Evolutionary conservation across 2,113 vertebrate genomes (phyloP), one percentile per base, ranked within the genome.

Genomic region (Halichoeres trimaculatus): DNA sequence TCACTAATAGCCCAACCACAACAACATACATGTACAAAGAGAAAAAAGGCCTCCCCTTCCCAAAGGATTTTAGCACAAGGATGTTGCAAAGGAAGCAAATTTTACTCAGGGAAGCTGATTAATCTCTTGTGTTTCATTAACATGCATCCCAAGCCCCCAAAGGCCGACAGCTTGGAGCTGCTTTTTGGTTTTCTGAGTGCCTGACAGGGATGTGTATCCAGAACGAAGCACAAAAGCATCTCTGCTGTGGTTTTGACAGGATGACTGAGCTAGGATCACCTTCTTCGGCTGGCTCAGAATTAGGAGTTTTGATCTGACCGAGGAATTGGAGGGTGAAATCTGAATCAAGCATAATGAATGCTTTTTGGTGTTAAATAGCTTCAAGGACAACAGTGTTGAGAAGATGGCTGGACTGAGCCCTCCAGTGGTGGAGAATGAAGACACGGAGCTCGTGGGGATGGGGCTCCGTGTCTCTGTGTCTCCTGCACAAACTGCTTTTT

Each of bases 41-140:
- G 20, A 74, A 68, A 61, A 26, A 19, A 10, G 54, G 30, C 65
- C 36, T 68, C 2, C 8, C 10, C 53, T n/a, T 75, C 65, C 66
- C 67, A 8, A 2, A 54, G 67, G 58, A 45, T 36, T 13, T 59
- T 26, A 36, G 12, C 4, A 1, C 45, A 70, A 63, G 53, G n/a
- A 80, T 76, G 60, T 30, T 78, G 78, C 86, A 86, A 76, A 69
- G 72, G n/a, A 80, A 85, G 86, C 83, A 84, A 23, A 30, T 82
- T 78, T 81, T 19, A 83, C 50, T 74, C 53, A 75, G 69, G n/a
- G 66, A 66, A 57, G 54, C 51, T 88, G 81, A 89, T 91, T 91
- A 90, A 89, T 90, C 92, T 85, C 90, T 34, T 59, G 89, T 88
- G 91, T 71, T 86, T 85, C 57, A 85, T 86, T 89, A 90, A 70